phyloP scores from a whole-genome alignment of 2,113 vertebrate species.

The Psephotus haematonotus region DNA sequence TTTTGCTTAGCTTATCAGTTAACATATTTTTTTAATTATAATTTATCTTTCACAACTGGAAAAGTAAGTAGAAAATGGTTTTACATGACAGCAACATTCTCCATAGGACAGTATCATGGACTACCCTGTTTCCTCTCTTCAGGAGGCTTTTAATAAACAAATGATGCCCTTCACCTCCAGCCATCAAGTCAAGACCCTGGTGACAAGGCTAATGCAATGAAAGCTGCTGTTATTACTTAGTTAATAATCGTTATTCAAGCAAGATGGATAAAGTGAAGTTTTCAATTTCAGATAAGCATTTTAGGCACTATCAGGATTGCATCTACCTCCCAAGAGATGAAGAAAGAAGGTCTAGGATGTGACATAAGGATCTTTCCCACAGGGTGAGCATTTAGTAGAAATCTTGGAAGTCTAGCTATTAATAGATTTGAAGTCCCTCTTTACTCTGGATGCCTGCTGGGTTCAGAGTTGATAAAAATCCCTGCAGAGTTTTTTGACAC shows the following conservation, averaged over 20 bases:
- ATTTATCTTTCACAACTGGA: background rate
- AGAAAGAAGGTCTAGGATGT: background rate
- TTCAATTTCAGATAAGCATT: background rate
- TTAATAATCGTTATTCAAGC: background rate
- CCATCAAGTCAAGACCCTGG: background rate
- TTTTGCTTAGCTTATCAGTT: background rate
- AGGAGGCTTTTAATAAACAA: background rate
- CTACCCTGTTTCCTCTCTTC: background rate
- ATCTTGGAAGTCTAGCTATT: background rate
- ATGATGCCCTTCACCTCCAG: background rate
- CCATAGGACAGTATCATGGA: background rate
- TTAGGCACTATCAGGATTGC: background rate
- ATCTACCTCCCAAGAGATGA: background rate
- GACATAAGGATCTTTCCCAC: background rate
- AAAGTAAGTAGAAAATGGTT: background rate
- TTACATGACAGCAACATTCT: background rate
- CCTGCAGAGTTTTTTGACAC: background rate
- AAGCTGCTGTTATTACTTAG: background rate
- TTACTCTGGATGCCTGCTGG: background rate
- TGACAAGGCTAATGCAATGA: background rate
- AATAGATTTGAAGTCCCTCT: background rate
- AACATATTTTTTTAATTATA: background rate
- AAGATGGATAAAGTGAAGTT: background rate
- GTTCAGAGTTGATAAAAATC: background rate
- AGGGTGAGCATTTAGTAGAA: background rate